phyloP scores from a whole-genome alignment of 2,888 invertebrate genomes.

The Ischnus inquisitorius region DNA sequence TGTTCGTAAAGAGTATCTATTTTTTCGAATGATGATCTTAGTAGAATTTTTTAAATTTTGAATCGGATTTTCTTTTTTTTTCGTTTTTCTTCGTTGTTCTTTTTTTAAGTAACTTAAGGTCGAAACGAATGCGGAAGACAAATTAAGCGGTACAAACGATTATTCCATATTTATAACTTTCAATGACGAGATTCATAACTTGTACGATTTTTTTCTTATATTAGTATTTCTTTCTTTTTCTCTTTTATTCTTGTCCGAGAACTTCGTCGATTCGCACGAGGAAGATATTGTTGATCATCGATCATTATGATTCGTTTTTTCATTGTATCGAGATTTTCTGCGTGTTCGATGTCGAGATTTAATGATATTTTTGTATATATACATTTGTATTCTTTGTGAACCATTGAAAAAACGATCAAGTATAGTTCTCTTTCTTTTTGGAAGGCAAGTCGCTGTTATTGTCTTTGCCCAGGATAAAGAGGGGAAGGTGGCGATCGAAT shows the following conservation, averaged over 20 bases:
- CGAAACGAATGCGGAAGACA: background rate
- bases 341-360: background rate
- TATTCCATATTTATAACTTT: background rate
- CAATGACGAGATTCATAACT: background rate
- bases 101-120: conserved; percentile 4
- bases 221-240: conserved; percentile 13
- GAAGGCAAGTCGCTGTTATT: background rate
- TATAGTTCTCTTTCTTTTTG: conserved; percentile 4
- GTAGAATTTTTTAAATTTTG: background rate
- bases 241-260: background rate
- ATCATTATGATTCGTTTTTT: conserved; percentile 4
- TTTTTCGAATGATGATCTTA: conserved; percentile 8
- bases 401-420: conserved; percentile 34
- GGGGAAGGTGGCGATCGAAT: background rate
- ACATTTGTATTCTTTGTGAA: conserved; percentile 1
- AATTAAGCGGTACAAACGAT: background rate
- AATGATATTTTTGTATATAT: conserved; percentile 1
- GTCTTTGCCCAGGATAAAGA: background rate
- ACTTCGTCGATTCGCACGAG: background rate
- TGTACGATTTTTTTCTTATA: conserved; percentile 11
- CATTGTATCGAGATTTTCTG: conserved; percentile 11
- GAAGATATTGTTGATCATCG: background rate
- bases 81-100: conserved; percentile 11
- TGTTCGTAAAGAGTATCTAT: conserved; percentile 24
- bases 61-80: background rate